phyloP scores from a whole-genome alignment of 2,797 vertebrate species.

The Cyclura pinguis region DNA sequence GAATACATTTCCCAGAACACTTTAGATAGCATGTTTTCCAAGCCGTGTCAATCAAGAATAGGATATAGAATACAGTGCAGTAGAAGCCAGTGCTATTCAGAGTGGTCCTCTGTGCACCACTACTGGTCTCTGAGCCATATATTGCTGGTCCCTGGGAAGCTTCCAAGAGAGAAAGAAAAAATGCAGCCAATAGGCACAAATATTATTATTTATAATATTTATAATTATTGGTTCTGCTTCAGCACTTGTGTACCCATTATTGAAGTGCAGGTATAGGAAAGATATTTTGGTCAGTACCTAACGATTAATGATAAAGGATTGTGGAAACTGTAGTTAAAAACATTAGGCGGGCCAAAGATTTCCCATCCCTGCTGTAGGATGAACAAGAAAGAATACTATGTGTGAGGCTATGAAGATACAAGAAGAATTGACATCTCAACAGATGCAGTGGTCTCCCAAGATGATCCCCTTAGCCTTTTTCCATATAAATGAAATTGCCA shows the following conservation, averaged over 20 bases:
- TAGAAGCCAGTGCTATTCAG: too few species aligned
- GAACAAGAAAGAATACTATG: neutral
- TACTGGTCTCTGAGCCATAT: too few species aligned
- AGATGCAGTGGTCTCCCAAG: neutral
- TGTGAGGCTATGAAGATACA: too few species aligned
- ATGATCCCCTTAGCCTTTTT: neutral
- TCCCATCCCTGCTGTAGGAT: neutral
- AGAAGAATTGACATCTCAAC: neutral
- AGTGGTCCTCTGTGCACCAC: too few species aligned
- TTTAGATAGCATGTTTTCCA: too few species aligned
- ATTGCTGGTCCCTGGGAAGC: too few species aligned
- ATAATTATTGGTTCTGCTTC: neutral
- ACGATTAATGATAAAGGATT: neutral
- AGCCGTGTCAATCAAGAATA: too few species aligned
- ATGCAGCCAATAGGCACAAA: too few species aligned
- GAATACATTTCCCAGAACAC: too few species aligned
- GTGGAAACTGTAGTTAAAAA: neutral
- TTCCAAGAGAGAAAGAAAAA: too few species aligned
- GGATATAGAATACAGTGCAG: too few species aligned
- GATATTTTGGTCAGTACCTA: neutral
- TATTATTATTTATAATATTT: too few species aligned
- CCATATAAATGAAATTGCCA: neutral
- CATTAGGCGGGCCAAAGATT: neutral
- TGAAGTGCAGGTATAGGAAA: neutral
- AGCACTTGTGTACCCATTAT: neutral